Evolutionary conservation across 2,113 vertebrate genomes (phyloP), one percentile per base, ranked within the genome.

Genomic region (Bambusicola thoracicus): DNA sequence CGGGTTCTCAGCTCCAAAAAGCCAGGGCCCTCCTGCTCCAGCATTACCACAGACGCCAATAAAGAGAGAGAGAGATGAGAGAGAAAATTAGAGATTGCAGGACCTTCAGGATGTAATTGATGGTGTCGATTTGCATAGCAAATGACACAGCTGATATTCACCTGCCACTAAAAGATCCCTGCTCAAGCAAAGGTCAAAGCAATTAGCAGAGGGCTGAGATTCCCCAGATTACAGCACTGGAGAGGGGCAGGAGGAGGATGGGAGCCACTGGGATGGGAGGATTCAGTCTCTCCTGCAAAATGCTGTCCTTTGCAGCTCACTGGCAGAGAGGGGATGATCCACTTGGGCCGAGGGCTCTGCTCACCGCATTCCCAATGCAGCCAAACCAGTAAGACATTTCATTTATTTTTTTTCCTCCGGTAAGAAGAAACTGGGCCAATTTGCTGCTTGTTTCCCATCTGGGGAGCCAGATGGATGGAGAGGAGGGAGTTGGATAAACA

Each of bases 381-480:
- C 48, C 27, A 49, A 38, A 43, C 27, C 53, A 16, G 2, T 0
- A 10, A 38, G 32, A 20, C 10, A 8, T 81, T 30, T 15, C 3
- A 1, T 4, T 32, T 25, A 12, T 43, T 75, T 12, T 46, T 65
- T 79, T 21, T 7, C 29, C 59, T 27, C 1, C 4, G 9, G 88
- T 66, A 56, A 92, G 94, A 58, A 92, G 94, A 93, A 97, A 95
- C 38, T 68, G 85, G 94, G 96, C 94, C 96, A 97, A 88, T 75
- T 90, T 84, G 17, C 36, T 89, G 87, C n/a, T 90, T 91, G 85
- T 86, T 88, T 70, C 95, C 96, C 89, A 97, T 97, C 91, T 97
- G 97, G 94, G 94, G 72, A 98, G 89, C 93, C 97, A 98, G 97
- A 98, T 97, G 98, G 98, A 97, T 85, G 94, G 91, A 83, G 78